Evolutionary conservation across 2,797 vertebrate genomes (phyloP), one percentile per base, ranked within the genome.

Genomic region (Dryobates pubescens): DNA sequence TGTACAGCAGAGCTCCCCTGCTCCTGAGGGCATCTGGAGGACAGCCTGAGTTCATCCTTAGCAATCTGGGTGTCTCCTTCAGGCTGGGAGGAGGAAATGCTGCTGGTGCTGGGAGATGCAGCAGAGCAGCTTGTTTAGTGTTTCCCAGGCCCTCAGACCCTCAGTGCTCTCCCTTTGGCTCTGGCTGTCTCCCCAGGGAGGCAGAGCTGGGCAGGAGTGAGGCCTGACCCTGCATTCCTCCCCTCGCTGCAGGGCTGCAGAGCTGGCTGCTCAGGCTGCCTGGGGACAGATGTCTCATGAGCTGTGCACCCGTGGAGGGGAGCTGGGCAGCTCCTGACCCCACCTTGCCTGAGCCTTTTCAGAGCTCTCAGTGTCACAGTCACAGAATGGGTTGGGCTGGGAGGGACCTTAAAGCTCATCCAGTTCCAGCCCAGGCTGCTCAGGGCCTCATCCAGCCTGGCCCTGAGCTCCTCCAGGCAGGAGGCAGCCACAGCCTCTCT

Each of bases 111-210:
- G 24, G 24, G 30, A 59, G 26, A 36, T 62, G 47, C 22, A 54
- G 56, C 79, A 61, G 29, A 89, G 34, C 71, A 65, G 43, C 23
- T 76, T 41, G 58, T 8, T 75, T 67, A 56, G 16, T 51, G 34
- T 87, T 93, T 93, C 78, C 54, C 75, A 76, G 79, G 87, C 59
- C 75, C 72, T 92, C 78, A 29, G 56, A 18, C 38, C 49, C 49
- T 34, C 49, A 2, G 57, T 49, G 61, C 14, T 81, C 23, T 51
- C n/a, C 36, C 36, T 81, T 69, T 90, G 0, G 0, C 49, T 92
- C 47, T 61, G 18, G 10, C 34, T 26, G 1, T 38, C 17, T 84
- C 32, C 53, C 47, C 64, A 64, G 29, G 26, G 38, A 61, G 43
- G 64, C 43, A 67, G 74, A 86, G n/a, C n/a, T 81, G 36, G 29